Base-by-base conservation (phyloP, 2,888 invertebrate species). In the Acanthococcus lagerstroemiae region DNA sequence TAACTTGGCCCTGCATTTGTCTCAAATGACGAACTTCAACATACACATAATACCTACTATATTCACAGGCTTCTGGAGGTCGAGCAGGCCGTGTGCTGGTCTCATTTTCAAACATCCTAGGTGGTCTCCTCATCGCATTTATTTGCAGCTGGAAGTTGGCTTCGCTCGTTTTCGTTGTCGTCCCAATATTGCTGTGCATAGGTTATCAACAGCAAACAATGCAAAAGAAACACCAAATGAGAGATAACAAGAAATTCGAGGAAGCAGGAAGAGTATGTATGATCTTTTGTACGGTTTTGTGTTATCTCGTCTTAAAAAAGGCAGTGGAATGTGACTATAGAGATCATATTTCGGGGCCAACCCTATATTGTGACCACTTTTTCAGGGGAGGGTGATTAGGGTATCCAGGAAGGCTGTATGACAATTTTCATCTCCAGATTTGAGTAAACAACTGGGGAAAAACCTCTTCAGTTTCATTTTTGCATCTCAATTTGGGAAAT, bases 201-300 rank as follows among this genome's bases (percentile, higher is more conserved):
- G 74, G 75, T 3, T 77, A 76, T 66, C 72, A 77, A 65, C 77
- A 78, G 70, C 73, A 74, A 25, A 73, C 73, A 68, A 73, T 77
- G 3, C 73, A 76, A 37, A 74, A 76, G 45, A 78, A 79, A 30
- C 75, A 76, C 21, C 77, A 78, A 55, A 74, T 74, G 12, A 73
- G 76, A 54, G 80, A 81, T 70, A 75, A 77, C 1, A 74, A 73
- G 27, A 74, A 78, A 2, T 74, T 80, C 75, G 80, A 81, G 25
- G 67, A 68, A 46, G 67, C 68, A 4, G 68, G 67, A 25, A 24
- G 67, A 56, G 68, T 68, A 61, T 57, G 58, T 30, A 19, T 45
- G 17, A 17, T n/a, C 4, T 4, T 17, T 15, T 45, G 15, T 6
- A 5, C 46, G 19, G 19, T 4, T n/a, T n/a, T n/a, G n/a, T n/a